Conservation (phyloP, 2,888 invertebrate genomes). For the Girardia tigrina region DNA sequence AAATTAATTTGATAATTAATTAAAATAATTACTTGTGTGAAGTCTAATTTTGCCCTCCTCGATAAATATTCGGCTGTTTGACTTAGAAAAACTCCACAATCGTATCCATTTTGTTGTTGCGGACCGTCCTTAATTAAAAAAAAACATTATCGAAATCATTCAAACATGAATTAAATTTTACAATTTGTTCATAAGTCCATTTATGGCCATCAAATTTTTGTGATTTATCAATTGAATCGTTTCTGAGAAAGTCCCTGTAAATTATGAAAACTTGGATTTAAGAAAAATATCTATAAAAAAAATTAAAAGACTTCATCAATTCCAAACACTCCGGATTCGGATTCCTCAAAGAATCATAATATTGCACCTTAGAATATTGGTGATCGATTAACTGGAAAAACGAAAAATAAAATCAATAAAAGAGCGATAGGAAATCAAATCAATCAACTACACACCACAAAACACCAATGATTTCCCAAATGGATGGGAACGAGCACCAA, state of each 20-base stretch:
- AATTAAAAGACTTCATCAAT: not conserved
- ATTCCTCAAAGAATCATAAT: not conserved
- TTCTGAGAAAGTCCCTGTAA: not conserved
- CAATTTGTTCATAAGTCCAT: not conserved
- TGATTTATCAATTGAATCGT: not conserved
- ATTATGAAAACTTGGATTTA: too few relatives aligned
- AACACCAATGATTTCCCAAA: constrained; percentile 14
- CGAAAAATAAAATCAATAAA: not conserved
- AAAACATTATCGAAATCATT: not conserved
- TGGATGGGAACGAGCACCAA: constrained; percentile 16
- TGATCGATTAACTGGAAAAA: not conserved
- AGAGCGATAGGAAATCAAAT: too few relatives aligned
- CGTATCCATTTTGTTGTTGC: not conserved
- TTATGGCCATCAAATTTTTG: not conserved
- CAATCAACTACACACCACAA: not conserved
- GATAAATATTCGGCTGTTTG: not conserved
- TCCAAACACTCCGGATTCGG: not conserved
- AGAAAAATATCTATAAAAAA: too few relatives aligned
- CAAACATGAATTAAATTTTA: not conserved
- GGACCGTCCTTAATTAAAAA: not conserved
- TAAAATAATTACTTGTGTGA: not conserved
- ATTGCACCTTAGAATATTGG: not conserved
- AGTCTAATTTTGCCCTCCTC: not conserved
- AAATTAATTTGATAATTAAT: not conserved
- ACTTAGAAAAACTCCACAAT: not conserved